These are phyloP conservation scores for Nannoperca obscura DNA, from an alignment of 2,797 vertebrate species.

Conservation along the genomic window DNA sequence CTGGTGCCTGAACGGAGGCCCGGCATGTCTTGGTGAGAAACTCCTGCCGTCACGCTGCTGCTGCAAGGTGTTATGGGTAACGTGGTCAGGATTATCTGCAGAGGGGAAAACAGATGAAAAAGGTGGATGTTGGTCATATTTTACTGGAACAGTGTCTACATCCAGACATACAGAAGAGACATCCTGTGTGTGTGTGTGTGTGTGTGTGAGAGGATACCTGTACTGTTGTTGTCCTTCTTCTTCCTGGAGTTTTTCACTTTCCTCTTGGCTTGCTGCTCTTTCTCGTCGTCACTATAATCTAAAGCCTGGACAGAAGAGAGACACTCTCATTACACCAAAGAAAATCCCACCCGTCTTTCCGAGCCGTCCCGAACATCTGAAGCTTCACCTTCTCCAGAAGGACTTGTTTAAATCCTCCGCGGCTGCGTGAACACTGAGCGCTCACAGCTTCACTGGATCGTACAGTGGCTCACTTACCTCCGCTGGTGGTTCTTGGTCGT, in stretches of 20 bases:
- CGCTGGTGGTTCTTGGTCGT: constrained; percentile 93
- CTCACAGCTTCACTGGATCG: not conserved
- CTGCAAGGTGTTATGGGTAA: constrained; percentile 34
- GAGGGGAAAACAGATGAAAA: not conserved
- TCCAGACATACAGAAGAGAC: too few species aligned
- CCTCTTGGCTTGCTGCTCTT: constrained; percentile 89
- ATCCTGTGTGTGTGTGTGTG: not conserved
- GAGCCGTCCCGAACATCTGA: too few species aligned
- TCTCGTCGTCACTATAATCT: constrained; percentile 95
- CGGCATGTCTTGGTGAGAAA: constrained; percentile 38
- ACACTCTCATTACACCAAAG: not conserved
- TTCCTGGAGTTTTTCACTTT: constrained; percentile 82
- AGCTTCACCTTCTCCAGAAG: not conserved
- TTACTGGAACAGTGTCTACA: not conserved
- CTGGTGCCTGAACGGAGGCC: constrained; percentile 51
- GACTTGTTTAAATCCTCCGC: not conserved
- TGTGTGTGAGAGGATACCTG: constrained; percentile 43
- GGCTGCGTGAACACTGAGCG: not conserved
- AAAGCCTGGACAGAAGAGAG: constrained; percentile 82
- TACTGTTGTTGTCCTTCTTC: constrained; percentile 69
- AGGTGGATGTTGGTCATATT: too few species aligned
- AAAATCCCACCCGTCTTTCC: too few species aligned
- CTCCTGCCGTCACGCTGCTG: constrained; percentile 5
- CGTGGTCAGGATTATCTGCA: constrained; percentile 41
- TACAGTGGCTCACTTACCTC: constrained; percentile 83